Conservation (phyloP, 2,797 vertebrate genomes). For the Capromys pilorides region DNA sequence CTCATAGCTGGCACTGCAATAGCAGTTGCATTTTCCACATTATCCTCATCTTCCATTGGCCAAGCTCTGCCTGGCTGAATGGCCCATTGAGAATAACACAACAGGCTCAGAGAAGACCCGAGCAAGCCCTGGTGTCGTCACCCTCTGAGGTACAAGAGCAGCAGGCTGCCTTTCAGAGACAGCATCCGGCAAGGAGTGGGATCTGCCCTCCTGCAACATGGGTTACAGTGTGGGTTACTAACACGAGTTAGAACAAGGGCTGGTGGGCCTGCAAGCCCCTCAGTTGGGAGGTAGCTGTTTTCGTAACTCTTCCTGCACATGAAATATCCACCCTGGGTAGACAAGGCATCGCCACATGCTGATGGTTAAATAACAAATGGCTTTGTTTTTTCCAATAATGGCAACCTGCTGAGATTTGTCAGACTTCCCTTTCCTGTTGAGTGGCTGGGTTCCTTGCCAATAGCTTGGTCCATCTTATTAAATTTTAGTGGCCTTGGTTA, state of each 20-base stretch:
- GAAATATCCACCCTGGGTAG: neutral
- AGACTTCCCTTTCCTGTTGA: neutral
- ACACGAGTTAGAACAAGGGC: too few species aligned
- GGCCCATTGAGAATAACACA: neutral
- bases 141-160: fast-evolving
- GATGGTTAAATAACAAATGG: neutral
- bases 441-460: conserved; percentile 1
- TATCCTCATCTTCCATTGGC: neutral
- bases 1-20: neutral
- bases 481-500: neutral
- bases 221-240: fast-evolving
- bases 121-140: neutral
- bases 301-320: neutral
- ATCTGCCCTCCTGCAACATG: neutral
- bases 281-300: neutral
- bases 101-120: neutral
- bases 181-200: neutral
- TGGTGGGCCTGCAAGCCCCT: neutral
- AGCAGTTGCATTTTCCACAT: neutral
- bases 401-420: neutral
- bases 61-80: neutral
- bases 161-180: neutral
- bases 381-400: conserved; percentile 8
- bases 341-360: neutral
- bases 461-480: neutral